These are phyloP conservation scores for Lithosia quadra DNA, from an alignment of 2,888 invertebrate genomes.

Conservation along the genomic window DNA sequence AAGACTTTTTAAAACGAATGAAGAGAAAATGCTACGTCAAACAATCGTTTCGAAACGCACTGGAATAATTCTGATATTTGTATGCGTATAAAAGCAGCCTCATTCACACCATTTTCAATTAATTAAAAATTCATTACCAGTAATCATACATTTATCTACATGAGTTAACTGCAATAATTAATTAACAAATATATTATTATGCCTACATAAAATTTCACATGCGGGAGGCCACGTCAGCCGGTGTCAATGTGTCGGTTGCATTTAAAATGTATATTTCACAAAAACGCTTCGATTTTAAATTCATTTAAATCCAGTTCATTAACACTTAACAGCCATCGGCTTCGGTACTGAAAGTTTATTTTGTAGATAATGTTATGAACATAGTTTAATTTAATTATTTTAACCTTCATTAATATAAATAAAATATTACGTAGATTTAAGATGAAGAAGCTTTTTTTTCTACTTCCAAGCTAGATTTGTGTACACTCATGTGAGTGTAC, in stretches of 20 bases:
- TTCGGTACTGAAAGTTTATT: not conserved
- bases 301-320: slow-evolving; percentile 48
- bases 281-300: slow-evolving; percentile 39
- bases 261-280: slow-evolving; percentile 41
- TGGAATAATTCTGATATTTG: not conserved
- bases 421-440: no score
- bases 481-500: no score
- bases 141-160: not conserved
- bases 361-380: not conserved
- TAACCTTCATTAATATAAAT: no score
- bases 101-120: not conserved
- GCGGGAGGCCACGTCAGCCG: slow-evolving; percentile 27
- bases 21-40: not conserved
- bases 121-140: not conserved
- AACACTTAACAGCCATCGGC: slow-evolving; percentile 24
- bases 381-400: not conserved
- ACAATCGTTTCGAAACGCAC: not conserved
- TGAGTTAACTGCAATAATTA: slow-evolving; percentile 25
- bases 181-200: slow-evolving; percentile 34
- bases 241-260: slow-evolving; percentile 35
- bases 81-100: not conserved
- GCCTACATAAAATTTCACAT: slow-evolving; percentile 24
- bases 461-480: no score
- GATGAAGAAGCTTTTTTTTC: no score
- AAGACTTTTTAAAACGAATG: not conserved